A percentile compares a stretch with the other conserved stretches of the same genome.
Evolutionary conservation across 2,797 vertebrate genomes (phyloP).

Genomic region (Nyctibius grandis): DNA sequence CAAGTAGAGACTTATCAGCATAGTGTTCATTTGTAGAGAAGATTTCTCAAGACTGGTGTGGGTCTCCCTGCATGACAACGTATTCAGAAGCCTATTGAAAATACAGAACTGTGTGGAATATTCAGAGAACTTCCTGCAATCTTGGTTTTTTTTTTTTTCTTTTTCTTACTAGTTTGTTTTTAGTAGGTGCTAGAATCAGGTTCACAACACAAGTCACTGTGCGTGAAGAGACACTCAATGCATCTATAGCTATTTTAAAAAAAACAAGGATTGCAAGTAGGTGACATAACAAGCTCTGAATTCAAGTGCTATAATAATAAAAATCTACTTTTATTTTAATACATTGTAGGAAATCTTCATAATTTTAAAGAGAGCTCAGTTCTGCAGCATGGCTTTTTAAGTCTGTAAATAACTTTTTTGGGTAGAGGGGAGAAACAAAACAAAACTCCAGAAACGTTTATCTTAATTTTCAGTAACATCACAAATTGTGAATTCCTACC

Average conservation of each 20-base stretch:
- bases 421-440: conserved; percentile 73
- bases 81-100: conserved; percentile 73
- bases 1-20: conserved; percentile 82
- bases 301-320: conserved; percentile 92
- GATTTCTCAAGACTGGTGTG: conserved; percentile 86
- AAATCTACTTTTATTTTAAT: conserved; percentile 99
- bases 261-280: conserved; percentile 78
- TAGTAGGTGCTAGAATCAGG: conserved; percentile 94
- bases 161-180: conserved; percentile 73
- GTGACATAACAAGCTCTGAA: conserved; percentile 86
- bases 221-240: conserved; percentile 79
- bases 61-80: conserved; percentile 91
- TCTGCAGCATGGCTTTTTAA: conserved; percentile 96
- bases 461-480: conserved; percentile 86
- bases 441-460: conserved; percentile 69
- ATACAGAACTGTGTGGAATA: conserved; percentile 74
- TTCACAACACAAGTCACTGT: conserved; percentile 88
- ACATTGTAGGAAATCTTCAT: conserved; percentile 97
- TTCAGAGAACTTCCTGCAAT: conserved; percentile 80
- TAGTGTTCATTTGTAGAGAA: conserved; percentile 89
- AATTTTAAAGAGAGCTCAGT: conserved; percentile 91
- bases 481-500: conserved; percentile 96
- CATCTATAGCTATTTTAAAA: conserved; percentile 58
- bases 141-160: conserved; percentile 38
- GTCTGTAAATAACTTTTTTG: conserved; percentile 98